Conservation (phyloP, 2,113 vertebrate genomes). For the Trochalopteron elliotii region DNA sequence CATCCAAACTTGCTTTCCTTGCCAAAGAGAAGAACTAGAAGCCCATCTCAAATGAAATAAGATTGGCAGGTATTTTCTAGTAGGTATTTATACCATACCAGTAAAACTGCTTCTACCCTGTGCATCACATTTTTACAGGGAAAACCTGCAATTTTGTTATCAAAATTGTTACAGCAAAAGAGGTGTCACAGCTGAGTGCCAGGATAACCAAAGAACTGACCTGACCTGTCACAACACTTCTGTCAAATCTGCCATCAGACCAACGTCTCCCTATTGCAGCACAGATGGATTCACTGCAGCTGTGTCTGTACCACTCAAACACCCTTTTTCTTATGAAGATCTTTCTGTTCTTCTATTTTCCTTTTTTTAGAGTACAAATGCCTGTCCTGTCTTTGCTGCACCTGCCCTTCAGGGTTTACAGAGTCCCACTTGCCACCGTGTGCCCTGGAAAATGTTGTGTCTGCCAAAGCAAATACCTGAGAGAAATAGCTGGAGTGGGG, state of each 20-base stretch:
- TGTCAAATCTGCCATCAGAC: background rate
- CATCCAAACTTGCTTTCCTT: background rate
- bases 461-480: background rate
- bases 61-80: background rate
- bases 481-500: background rate
- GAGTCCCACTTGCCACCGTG: rapidly evolving
- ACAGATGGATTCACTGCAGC: background rate
- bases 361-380: background rate
- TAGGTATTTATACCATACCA: background rate
- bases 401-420: background rate
- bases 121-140: background rate
- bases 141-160: background rate
- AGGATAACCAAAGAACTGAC: background rate
- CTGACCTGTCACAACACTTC: background rate
- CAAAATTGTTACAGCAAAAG: background rate
- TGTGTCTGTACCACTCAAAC: background rate
- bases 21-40: background rate
- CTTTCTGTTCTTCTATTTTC: background rate
- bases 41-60: background rate
- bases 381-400: background rate
- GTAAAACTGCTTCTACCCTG: background rate
- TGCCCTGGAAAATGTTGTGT: background rate
- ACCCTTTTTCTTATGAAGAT: background rate
- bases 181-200: background rate
- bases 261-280: rapidly evolving